Evolutionary conservation across 2,888 invertebrate genomes (phyloP), one percentile per base, ranked within the genome.

Genomic region (Lissonota sp.): DNA sequence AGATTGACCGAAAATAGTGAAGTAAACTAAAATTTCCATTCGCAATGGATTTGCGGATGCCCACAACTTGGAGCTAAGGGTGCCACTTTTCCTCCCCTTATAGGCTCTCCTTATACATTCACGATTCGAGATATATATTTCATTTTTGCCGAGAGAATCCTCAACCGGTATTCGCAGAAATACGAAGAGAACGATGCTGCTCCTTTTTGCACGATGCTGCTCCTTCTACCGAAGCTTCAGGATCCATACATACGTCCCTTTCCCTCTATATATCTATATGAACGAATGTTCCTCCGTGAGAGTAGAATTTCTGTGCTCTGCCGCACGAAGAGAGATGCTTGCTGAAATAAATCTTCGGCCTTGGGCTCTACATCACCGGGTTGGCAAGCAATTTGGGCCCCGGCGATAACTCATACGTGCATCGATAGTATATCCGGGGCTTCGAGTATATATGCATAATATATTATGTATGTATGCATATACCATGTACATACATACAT

Each of bases 311-410:
- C 75, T 60, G 77, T 71, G 81, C 70, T 26, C 26, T 78, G 81
- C 74, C 66, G 70, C 66, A 75, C 75, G 75, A 44, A 73, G 72
- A 75, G 75, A 76, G 75, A 76, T 76, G 83, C 82, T 51, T 75
- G 84, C 83, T 88, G 90, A 89, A 91, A 91, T 91, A 91, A 91
- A 91, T 91, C 90, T 91, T 90, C 87, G 86, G 87, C 86, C 88
- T 86, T 85, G 86, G 88, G 91, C 91, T 91, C 89, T 91, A 91
- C 90, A 91, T 91, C 91, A 91, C 91, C 86, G 88, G 26, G 90
- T 91, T 91, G 91, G 91, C 91, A 91, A 91, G 91, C 90, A 91
- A 91, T 91, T 91, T 91, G 89, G 91, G 90, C 89, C 89, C 88
- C 85, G 88, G 86, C 90, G 91, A 91, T 91, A 91, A 91, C 90